A percentile compares a stretch with the other conserved stretches of the same genome.
phyloP scores from a whole-genome alignment of 2,797 vertebrate species.

The Scleropages formosus region DNA sequence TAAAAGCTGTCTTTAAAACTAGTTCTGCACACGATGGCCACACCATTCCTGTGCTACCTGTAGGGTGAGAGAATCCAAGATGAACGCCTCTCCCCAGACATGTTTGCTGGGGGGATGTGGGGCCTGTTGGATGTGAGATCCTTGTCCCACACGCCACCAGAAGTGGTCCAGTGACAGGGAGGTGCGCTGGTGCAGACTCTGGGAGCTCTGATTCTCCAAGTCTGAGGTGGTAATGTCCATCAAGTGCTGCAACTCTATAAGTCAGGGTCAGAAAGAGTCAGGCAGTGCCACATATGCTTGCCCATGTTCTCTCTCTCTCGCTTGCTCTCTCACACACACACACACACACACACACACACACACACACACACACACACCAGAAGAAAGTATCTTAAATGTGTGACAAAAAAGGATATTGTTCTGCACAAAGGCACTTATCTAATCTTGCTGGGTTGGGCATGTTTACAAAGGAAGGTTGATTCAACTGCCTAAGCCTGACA shows the following conservation, averaged over 20 bases:
- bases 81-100: slow-evolving; percentile 93
- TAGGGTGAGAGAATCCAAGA: slow-evolving; percentile 84
- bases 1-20: too few species aligned
- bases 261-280: too few species aligned
- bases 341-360: not conserved
- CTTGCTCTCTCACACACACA: not conserved
- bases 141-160: slow-evolving; percentile 96
- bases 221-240: slow-evolving; percentile 66
- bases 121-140: slow-evolving; percentile 95
- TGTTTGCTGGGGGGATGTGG: slow-evolving; percentile 91
- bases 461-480: slow-evolving; percentile 35
- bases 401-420: slow-evolving; percentile 17
- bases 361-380: not conserved
- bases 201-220: slow-evolving; percentile 71
- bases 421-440: slow-evolving; percentile 45
- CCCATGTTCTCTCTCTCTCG: too few species aligned
- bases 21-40: too few species aligned
- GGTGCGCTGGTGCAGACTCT: slow-evolving; percentile 78
- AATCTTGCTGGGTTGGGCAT: slow-evolving; percentile 37
- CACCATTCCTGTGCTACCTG: slow-evolving; percentile 68
- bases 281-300: not conserved
- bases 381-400: not conserved
- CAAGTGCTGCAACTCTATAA: slow-evolving; percentile 68
- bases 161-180: slow-evolving; percentile 86
- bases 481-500: not conserved